phyloP scores from a whole-genome alignment of 2,797 vertebrate genomes.

The Myiotriccus ornatus region DNA sequence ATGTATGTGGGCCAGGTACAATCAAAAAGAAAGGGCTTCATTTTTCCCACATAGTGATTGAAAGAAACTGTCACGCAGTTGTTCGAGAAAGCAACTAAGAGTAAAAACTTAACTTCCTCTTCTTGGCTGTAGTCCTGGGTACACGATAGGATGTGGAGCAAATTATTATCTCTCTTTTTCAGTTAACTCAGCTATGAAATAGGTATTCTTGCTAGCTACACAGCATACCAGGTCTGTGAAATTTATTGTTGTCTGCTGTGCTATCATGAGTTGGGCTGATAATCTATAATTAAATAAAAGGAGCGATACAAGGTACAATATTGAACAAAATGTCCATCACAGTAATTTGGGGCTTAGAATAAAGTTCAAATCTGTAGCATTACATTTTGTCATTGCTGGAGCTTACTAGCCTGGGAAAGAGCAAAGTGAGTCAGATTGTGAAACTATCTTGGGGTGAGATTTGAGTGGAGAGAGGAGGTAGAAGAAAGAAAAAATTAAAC shows the following conservation, averaged over 20 bases:
- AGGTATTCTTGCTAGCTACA: neutral
- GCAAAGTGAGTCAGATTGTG: neutral
- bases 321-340: neutral
- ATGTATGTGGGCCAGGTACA: neutral
- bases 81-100: neutral
- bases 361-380: neutral
- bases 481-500: neutral
- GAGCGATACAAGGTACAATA: neutral
- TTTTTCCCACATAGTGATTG: neutral
- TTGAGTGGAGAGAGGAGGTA: neutral
- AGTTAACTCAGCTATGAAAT: neutral
- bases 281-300: neutral
- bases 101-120: constrained; percentile 42
- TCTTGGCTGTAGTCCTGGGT: neutral
- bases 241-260: neutral
- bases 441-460: constrained; percentile 8
- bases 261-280: neutral
- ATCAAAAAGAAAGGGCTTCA: neutral
- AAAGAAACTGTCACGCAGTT: neutral
- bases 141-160: neutral
- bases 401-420: neutral
- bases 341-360: neutral
- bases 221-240: neutral
- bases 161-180: neutral
- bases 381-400: neutral